A percentile compares a stretch with the other conserved stretches of the same genome.
These are phyloP conservation scores for Pseudomugil tenellus DNA, from an alignment of 2,797 vertebrate species.

Conservation along the genomic window DNA sequence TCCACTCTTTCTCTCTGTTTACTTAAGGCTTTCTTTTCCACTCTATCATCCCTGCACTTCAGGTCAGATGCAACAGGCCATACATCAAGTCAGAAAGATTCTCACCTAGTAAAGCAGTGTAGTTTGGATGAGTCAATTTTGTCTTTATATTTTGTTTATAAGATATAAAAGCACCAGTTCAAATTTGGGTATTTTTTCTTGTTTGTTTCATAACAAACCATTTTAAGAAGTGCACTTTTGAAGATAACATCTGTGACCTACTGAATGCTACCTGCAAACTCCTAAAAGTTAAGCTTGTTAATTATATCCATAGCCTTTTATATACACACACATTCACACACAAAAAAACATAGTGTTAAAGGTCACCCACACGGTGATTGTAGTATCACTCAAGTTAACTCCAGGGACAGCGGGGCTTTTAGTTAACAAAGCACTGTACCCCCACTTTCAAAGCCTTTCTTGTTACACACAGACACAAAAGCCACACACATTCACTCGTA, in stretches of 20 bases:
- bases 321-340: background rate
- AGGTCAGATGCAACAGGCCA: constrained; percentile 35
- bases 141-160: background rate
- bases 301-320: constrained; percentile 23
- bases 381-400: constrained; percentile 59
- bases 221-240: constrained; percentile 5
- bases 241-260: constrained; percentile 10
- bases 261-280: constrained; percentile 5
- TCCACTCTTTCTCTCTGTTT: constrained; percentile 17
- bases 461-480: constrained; percentile 33
- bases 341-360: constrained; percentile 29
- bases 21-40: constrained; percentile 5
- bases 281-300: constrained; percentile 3
- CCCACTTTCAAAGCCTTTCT: constrained; percentile 71
- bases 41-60: constrained; percentile 33
- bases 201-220: background rate
- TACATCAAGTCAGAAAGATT: constrained; percentile 52
- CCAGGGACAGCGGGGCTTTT: constrained; percentile 64
- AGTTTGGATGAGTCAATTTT: constrained; percentile 10
- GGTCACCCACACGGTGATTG: constrained; percentile 62
- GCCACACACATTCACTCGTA: constrained; percentile 37
- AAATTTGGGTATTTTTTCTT: background rate
- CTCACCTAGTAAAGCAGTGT: constrained; percentile 18
- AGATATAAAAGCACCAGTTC: background rate
- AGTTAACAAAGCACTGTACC: constrained; percentile 72